A percentile compares a stretch with the other conserved stretches of the same genome.
Evolutionary conservation across 2,888 invertebrate species (phyloP).

Genomic region (Dynastes tityus): DNA sequence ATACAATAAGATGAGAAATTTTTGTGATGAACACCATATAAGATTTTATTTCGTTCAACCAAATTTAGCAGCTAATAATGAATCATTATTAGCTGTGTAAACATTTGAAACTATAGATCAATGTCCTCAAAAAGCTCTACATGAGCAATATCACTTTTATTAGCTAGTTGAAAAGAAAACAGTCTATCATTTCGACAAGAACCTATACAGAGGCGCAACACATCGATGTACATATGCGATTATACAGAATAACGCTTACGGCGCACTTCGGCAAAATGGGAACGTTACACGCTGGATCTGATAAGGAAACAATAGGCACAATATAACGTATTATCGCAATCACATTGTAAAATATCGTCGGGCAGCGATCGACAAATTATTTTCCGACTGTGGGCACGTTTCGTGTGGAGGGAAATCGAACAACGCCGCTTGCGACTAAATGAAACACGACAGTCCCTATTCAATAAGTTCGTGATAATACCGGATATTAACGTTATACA

Average conservation of each 20-base stretch:
- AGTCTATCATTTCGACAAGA: neutral
- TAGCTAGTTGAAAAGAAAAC: too few relatives aligned
- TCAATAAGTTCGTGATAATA: constrained; percentile 13
- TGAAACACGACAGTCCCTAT: constrained; percentile 1
- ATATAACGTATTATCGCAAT: constrained; percentile 13
- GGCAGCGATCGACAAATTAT: constrained; percentile 29
- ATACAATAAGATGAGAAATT: too few relatives aligned
- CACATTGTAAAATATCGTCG: constrained; percentile 29
- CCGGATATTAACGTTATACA: constrained; percentile 27
- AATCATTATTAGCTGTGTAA: too few relatives aligned
- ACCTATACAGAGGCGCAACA: neutral
- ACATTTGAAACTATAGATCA: too few relatives aligned
- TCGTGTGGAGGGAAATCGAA: neutral
- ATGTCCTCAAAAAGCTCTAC: too few relatives aligned
- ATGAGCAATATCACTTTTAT: too few relatives aligned
- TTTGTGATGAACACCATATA: too few relatives aligned
- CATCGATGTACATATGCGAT: neutral
- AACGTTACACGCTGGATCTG: constrained; percentile 22
- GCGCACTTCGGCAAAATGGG: constrained; percentile 10
- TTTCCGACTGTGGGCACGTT: constrained; percentile 16
- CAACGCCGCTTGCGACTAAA: neutral
- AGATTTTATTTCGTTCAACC: too few relatives aligned
- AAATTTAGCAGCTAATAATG: too few relatives aligned
- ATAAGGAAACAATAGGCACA: constrained; percentile 37
- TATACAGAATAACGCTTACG: constrained; percentile 3